A percentile compares a stretch with the other conserved stretches of the same genome.
Evolutionary conservation across 2,113 vertebrate species (phyloP).

Genomic region (Numida meleagris): DNA sequence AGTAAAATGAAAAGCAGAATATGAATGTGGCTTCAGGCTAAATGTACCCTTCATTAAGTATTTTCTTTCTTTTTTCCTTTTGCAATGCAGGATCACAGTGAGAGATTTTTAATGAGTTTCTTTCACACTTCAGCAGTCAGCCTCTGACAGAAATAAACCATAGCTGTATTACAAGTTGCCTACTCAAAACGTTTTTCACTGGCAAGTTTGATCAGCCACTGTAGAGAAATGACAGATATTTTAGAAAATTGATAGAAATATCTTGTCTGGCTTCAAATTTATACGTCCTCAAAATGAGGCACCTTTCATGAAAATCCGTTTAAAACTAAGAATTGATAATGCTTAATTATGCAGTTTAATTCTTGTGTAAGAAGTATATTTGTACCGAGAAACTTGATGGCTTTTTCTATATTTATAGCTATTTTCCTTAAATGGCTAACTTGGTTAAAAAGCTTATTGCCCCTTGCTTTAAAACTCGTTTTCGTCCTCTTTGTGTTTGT

Average conservation of each 20-base stretch:
- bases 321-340: not conserved
- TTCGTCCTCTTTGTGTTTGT: not conserved
- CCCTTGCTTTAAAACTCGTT: not conserved
- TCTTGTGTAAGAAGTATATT: slow-evolving; percentile 10
- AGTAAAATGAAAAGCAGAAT: slow-evolving; percentile 51
- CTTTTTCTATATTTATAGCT: not conserved
- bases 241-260: slow-evolving; percentile 63
- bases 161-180: slow-evolving; percentile 74
- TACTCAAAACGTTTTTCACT: slow-evolving; percentile 76
- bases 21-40: slow-evolving; percentile 70
- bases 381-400: not conserved
- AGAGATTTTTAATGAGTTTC: slow-evolving; percentile 85
- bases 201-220: slow-evolving; percentile 73
- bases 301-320: slow-evolving; percentile 12
- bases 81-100: slow-evolving; percentile 76
- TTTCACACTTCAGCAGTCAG: slow-evolving; percentile 80
- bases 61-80: slow-evolving; percentile 48
- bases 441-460: not conserved
- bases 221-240: slow-evolving; percentile 67
- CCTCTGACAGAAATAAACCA: slow-evolving; percentile 78
- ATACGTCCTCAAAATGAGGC: not conserved
- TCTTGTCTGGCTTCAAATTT: slow-evolving; percentile 21
- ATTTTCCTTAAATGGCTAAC: not conserved
- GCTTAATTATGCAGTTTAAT: slow-evolving; percentile 1
- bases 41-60: slow-evolving; percentile 73